Evolutionary conservation across 2,888 invertebrate species (phyloP).

Genomic region (Amiota communis): DNA sequence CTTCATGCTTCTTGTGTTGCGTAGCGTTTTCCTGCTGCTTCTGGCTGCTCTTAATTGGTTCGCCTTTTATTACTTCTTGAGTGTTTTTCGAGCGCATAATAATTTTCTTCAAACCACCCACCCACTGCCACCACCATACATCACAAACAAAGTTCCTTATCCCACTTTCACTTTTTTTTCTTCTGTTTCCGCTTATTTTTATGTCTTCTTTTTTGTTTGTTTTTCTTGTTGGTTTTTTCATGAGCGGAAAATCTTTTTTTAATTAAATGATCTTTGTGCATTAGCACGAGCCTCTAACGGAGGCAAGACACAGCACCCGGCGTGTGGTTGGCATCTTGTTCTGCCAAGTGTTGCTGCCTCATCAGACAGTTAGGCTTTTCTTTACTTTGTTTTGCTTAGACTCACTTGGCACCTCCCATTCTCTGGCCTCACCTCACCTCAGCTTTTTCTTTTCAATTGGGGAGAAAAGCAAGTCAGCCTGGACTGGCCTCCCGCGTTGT

Average conservation of each 20-base stretch:
- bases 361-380: not conserved
- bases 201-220: not conserved
- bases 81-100: conserved; percentile 50
- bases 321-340: no score
- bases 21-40: conserved; percentile 42
- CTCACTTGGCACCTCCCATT: not conserved
- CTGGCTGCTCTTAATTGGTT: conserved; percentile 61
- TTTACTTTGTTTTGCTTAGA: not conserved
- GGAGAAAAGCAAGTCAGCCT: not conserved
- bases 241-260: conserved; percentile 58
- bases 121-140: conserved; percentile 1
- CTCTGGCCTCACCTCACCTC: not conserved
- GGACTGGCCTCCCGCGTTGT: conserved; percentile 50
- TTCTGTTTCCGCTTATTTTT: not conserved
- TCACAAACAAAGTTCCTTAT: conserved; percentile 8
- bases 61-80: conserved; percentile 65
- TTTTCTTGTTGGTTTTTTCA: conserved; percentile 31
- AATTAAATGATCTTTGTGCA: conserved; percentile 62
- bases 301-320: conserved; percentile 19
- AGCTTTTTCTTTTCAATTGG: no score
- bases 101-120: conserved; percentile 41
- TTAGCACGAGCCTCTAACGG: conserved; percentile 38
- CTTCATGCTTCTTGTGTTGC: no score
- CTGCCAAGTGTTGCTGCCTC: not conserved
- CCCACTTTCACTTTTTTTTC: conserved; percentile 2